Conservation (phyloP, 2,797 vertebrate species). For the Phrynocephalus guinanensis region DNA sequence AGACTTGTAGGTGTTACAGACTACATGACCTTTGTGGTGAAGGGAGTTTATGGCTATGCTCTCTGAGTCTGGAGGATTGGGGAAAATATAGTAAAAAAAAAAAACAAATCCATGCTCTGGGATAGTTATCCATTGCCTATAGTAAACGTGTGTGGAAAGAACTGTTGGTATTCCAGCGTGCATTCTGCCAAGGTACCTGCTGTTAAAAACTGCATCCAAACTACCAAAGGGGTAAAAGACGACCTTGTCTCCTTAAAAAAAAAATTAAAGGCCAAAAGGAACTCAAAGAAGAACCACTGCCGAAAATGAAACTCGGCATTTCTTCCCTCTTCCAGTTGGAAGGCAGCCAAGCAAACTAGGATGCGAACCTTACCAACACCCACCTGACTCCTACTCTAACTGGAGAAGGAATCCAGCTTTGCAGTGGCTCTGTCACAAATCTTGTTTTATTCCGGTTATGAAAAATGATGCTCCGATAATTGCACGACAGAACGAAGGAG, state of each 20-base stretch:
- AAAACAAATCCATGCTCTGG: neutral
- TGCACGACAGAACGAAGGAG: constrained; percentile 2
- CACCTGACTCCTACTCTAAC: constrained; percentile 9
- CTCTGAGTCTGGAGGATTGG: no score
- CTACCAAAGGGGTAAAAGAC: neutral
- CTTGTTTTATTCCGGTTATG: constrained; percentile 6
- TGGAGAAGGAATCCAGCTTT: neutral
- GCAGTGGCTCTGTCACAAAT: constrained; percentile 8
- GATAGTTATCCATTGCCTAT: neutral
- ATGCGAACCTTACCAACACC: constrained; percentile 31
- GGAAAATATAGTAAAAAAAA: neutral
- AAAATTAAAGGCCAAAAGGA: constrained; percentile 31
- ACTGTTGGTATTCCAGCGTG: neutral
- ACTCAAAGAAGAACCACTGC: constrained; percentile 7
- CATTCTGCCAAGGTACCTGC: no score
- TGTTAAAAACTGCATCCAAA: neutral
- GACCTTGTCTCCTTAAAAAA: constrained; percentile 7
- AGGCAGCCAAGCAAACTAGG: constrained; percentile 31
- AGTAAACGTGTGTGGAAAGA: neutral
- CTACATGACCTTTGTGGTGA: no score
- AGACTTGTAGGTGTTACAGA: no score
- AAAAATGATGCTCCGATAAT: neutral
- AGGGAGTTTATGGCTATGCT: neutral
- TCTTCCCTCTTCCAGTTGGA: constrained; percentile 31
- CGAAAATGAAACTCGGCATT: constrained; percentile 50